These are phyloP conservation scores for Tautogolabrus adspersus DNA, from an alignment of 2,113 vertebrate genomes.

Conservation along the genomic window DNA sequence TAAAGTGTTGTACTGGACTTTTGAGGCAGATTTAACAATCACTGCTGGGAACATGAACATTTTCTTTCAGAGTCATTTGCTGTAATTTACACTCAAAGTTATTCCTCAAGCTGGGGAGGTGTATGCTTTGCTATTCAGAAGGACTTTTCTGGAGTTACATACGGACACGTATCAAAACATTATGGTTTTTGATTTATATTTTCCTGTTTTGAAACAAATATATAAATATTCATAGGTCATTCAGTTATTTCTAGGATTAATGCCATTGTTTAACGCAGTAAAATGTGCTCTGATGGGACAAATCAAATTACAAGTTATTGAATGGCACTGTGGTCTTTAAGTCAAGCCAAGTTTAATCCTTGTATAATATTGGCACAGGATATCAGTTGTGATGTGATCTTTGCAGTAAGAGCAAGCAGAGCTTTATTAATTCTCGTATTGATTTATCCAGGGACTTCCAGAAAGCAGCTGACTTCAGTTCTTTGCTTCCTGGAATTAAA, in stretches of 20 bases:
- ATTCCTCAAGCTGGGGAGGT: neutral
- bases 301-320: neutral
- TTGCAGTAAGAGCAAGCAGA: conserved; percentile 13
- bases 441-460: neutral
- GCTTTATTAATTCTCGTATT: neutral
- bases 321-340: neutral
- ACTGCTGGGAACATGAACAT: conserved; percentile 13
- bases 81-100: conserved; percentile 6
- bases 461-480: neutral
- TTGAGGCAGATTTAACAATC: conserved; percentile 31
- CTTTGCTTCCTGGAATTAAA: conserved; percentile 10
- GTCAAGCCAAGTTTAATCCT: conserved; percentile 2
- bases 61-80: conserved; percentile 10
- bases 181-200: neutral
- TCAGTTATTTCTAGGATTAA: neutral
- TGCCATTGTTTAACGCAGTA: too few relatives aligned
- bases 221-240: neutral
- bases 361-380: conserved; percentile 3
- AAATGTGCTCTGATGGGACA: neutral
- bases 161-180: neutral
- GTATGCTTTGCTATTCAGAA: neutral
- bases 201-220: neutral
- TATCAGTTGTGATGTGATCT: neutral
- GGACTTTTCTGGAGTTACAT: neutral
- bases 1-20: conserved; percentile 31